Evolutionary conservation across 2,113 vertebrate genomes (phyloP).

Genomic region (Carollia perspicillata): DNA sequence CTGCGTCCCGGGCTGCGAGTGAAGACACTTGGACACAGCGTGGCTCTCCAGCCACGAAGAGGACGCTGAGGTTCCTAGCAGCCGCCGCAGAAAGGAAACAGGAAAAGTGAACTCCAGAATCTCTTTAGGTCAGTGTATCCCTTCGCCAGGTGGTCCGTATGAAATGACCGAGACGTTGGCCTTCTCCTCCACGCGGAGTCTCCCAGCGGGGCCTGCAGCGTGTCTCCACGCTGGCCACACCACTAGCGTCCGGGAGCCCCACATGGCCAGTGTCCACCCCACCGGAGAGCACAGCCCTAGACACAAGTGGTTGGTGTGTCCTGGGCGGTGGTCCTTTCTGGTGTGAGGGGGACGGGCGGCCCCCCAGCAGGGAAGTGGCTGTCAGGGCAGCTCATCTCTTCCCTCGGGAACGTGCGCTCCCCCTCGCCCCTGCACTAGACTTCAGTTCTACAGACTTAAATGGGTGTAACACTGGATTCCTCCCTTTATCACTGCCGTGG

Average conservation of each 20-base stretch:
- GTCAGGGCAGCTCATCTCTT: not conserved
- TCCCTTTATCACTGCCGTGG: not conserved
- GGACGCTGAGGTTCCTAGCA: too few relatives aligned
- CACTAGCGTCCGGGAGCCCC: too few relatives aligned
- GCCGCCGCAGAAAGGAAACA: not conserved
- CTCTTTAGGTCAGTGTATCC: not conserved
- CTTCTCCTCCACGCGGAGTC: not conserved
- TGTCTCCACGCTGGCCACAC: too few relatives aligned
- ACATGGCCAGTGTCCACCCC: too few relatives aligned
- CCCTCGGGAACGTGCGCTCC: not conserved
- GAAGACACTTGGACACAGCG: not conserved
- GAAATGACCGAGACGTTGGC: not conserved
- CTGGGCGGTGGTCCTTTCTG: too few relatives aligned
- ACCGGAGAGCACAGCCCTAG: too few relatives aligned
- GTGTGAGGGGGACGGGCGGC: too few relatives aligned
- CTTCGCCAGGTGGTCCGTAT: not conserved
- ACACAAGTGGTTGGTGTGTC: too few relatives aligned
- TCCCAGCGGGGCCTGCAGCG: not conserved
- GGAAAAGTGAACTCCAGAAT: not conserved
- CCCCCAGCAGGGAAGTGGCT: not conserved
- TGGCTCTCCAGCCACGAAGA: not conserved
- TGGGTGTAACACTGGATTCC: not conserved
- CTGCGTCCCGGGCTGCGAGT: rapidly evolving
- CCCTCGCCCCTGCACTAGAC: not conserved
- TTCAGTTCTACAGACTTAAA: not conserved